phyloP scores from a whole-genome alignment of 1,140 invertebrate species.

The Chironomus tepperi region DNA sequence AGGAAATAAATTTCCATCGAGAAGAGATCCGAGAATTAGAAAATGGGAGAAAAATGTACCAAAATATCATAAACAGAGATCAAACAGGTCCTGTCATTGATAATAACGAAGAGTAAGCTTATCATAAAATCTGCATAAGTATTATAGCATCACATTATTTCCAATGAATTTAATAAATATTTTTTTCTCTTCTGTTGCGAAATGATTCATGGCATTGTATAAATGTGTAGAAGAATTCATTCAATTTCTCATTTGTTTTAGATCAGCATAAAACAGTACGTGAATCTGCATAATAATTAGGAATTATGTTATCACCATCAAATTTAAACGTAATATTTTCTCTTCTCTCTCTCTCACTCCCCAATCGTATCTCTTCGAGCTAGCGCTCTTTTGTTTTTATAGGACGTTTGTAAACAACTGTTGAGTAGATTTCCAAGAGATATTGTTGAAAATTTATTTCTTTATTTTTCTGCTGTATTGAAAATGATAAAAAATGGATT shows the following conservation, averaged over 20 bases:
- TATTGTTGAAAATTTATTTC: neutral
- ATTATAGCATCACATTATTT: too few species aligned
- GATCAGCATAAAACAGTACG: neutral
- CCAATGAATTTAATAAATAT: too few species aligned
- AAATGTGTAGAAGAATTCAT: neutral
- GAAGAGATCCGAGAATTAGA: too few species aligned
- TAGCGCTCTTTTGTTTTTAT: neutral
- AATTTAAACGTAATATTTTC: slow-evolving; percentile 1
- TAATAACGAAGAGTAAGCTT: too few species aligned
- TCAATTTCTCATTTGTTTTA: neutral
- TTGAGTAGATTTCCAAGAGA: neutral
- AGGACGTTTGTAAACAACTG: neutral
- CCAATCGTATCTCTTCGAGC: neutral
- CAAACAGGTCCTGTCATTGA: too few species aligned
- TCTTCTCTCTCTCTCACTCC: neutral
- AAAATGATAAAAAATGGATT: neutral
- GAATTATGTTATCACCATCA: slow-evolving; percentile 9
- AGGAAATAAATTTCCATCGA: too few species aligned
- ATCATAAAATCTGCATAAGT: too few species aligned
- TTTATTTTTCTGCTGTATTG: neutral
- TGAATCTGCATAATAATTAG: slow-evolving; percentile 13
- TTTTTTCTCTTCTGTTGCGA: too few species aligned
- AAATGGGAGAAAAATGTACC: too few species aligned
- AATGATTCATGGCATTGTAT: too few species aligned
- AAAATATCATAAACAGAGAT: too few species aligned